Conservation (phyloP, 1,140 invertebrate genomes). For the Scaptomyza hsui region DNA sequence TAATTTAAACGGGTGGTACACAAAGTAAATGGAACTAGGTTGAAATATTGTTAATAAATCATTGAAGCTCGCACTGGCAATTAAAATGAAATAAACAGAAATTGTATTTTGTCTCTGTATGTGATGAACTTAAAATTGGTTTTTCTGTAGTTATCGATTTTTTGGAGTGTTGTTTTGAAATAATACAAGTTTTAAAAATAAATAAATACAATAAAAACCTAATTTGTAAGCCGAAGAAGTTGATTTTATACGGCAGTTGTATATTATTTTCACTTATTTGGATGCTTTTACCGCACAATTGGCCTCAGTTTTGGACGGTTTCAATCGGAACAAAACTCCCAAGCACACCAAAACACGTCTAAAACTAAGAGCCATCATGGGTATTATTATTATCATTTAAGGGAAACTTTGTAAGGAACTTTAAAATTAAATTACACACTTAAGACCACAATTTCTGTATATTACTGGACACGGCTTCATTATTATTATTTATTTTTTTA, state of each 20-base stretch:
- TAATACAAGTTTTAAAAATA: too few relatives aligned
- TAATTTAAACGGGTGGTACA: conserved; percentile 64
- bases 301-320: conserved; percentile 84
- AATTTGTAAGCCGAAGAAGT: not conserved
- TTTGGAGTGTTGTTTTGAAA: too few relatives aligned
- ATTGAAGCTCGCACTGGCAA: conserved; percentile 44
- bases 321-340: conserved; percentile 80
- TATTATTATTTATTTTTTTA: too few relatives aligned
- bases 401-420: too few relatives aligned
- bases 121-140: conserved; percentile 1
- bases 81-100: conserved; percentile 47
- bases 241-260: not conserved
- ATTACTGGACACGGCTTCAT: too few relatives aligned
- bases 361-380: conserved; percentile 80
- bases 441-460: too few relatives aligned
- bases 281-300: conserved; percentile 63
- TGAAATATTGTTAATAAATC: conserved; percentile 66
- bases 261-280: conserved; percentile 8
- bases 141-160: not conserved
- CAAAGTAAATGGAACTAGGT: conserved; percentile 57
- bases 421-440: not conserved
- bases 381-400: conserved; percentile 15
- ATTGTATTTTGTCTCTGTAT: conserved; percentile 1
- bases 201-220: too few relatives aligned
- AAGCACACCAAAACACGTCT: conserved; percentile 83